A percentile compares a stretch with the other conserved stretches of the same genome.
Evolutionary conservation across 2,113 vertebrate genomes (phyloP).

Genomic region (Corythornis vintsioides): DNA sequence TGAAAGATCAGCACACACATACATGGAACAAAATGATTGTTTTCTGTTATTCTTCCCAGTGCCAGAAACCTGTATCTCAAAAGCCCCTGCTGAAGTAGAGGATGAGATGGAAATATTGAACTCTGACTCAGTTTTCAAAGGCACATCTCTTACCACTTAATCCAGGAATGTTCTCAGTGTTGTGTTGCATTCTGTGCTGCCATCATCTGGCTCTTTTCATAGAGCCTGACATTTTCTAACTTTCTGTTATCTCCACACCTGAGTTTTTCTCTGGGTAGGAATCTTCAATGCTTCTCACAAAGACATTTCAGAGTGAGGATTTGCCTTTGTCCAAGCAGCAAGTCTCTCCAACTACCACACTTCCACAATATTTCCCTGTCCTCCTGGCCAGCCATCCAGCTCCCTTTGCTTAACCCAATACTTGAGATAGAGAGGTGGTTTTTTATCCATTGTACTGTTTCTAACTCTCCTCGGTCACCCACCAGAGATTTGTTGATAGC

Average conservation of each 20-base stretch:
- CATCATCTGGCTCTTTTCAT: slow-evolving; percentile 66
- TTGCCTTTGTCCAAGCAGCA: not conserved
- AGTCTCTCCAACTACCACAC: not conserved
- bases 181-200: slow-evolving; percentile 73
- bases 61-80: slow-evolving; percentile 4
- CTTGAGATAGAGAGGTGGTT: not conserved
- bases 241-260: not conserved
- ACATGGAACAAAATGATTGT: not conserved
- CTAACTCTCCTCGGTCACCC: not conserved
- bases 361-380: not conserved
- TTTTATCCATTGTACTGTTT: not conserved
- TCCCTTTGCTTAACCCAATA: not conserved
- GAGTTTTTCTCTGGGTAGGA: not conserved
- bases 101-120: not conserved
- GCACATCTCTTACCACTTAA: not conserved
- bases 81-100: not conserved
- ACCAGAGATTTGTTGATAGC: not conserved
- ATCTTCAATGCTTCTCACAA: not conserved
- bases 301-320: not conserved
- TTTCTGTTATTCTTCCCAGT: slow-evolving; percentile 13
- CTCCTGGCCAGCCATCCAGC: not conserved
- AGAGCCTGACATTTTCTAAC: slow-evolving; percentile 22
- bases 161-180: not conserved
- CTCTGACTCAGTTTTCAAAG: slow-evolving; percentile 35
- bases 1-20: not conserved